These are phyloP conservation scores for Nicator chloris DNA, from an alignment of 2,113 vertebrate genomes.

Conservation along the genomic window DNA sequence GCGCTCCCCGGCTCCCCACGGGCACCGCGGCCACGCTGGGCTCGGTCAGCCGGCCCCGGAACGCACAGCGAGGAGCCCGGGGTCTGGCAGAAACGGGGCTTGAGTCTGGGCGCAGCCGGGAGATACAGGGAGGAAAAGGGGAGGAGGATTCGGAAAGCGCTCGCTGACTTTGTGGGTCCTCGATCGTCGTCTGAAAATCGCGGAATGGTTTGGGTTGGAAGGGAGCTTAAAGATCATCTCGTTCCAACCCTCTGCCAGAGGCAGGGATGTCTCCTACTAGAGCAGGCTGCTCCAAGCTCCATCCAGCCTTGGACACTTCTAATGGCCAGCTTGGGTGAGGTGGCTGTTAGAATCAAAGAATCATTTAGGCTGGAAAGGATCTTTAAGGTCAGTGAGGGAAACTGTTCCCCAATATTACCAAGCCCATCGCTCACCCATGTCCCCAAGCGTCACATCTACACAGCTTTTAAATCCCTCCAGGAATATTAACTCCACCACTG, in stretches of 20 bases:
- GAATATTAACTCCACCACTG: background rate
- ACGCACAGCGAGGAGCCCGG: conserved; percentile 39
- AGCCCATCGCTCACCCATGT: background rate
- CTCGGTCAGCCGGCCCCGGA: conserved; percentile 49
- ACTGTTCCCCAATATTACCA: no score
- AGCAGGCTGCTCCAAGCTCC: background rate
- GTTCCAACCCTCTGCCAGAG: fast-evolving
- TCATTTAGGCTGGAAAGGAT: background rate
- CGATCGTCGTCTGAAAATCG: fast-evolving
- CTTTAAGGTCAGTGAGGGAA: background rate
- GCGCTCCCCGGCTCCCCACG: conserved; percentile 9
- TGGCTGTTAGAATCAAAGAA: background rate
- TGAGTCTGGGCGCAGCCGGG: background rate
- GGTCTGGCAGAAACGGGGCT: background rate
- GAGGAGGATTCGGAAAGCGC: background rate
- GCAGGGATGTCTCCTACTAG: background rate
- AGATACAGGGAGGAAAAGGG: background rate
- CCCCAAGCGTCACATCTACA: background rate
- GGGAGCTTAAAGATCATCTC: background rate
- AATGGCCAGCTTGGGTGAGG: background rate
- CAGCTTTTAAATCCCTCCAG: background rate
- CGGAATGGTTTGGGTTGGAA: background rate
- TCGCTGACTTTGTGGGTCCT: background rate
- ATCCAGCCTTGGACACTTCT: background rate
- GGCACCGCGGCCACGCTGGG: conserved; percentile 44